Conservation (phyloP, 2,113 vertebrate species). For the Edolisoma coerulescens region DNA sequence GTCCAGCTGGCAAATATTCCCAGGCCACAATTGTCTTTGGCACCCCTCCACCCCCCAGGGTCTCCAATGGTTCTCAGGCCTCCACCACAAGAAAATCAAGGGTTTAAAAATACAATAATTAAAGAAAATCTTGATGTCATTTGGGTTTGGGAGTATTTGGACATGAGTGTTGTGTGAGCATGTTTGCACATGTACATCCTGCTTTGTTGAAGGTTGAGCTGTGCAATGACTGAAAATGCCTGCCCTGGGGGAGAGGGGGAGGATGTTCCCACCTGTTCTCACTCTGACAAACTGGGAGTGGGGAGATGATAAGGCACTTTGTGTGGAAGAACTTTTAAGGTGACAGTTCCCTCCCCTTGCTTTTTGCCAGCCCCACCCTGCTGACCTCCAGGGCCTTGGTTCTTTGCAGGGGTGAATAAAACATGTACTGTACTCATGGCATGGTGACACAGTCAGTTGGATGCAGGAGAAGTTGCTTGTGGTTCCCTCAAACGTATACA, state of each 20-base stretch:
- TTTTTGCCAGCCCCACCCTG: not conserved
- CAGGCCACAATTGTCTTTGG: slow-evolving; percentile 62
- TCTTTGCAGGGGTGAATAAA: not conserved
- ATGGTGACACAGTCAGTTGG: not conserved
- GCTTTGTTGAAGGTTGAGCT: not conserved
- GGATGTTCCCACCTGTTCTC: not conserved
- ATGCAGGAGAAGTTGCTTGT: not conserved
- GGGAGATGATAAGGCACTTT: not conserved
- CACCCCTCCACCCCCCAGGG: slow-evolving; percentile 17
- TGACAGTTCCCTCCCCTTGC: not conserved
- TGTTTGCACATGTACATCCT: slow-evolving; percentile 16
- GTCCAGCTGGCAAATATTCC: slow-evolving; percentile 52
- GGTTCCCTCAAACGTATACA: not conserved
- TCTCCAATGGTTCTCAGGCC: slow-evolving; percentile 56
- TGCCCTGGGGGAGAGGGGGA: not conserved
- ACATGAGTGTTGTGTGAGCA: not conserved
- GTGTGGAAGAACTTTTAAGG: not conserved
- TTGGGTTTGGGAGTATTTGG: slow-evolving; percentile 50
- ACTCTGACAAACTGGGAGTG: not conserved
- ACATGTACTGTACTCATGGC: not conserved
- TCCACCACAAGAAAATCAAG: slow-evolving; percentile 69
- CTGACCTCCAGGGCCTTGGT: not conserved
- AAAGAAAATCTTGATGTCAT: slow-evolving; percentile 70
- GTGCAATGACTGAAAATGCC: not conserved
- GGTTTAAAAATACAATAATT: slow-evolving; percentile 66